Evolutionary conservation across 2,113 vertebrate genomes (phyloP).

Genomic region (Campylomormyrus tamandua): DNA sequence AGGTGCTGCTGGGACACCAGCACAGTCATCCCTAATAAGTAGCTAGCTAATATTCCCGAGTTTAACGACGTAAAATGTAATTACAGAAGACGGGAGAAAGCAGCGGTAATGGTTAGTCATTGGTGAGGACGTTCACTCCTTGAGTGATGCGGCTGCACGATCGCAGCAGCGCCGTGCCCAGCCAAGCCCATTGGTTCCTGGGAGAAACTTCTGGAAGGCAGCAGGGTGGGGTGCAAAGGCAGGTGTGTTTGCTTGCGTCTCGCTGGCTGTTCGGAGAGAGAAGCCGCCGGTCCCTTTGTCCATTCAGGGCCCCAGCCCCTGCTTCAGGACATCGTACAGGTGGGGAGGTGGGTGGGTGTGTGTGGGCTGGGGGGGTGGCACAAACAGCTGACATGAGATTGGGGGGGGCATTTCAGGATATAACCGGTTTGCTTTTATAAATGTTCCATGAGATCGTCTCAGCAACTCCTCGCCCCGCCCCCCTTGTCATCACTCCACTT

Average conservation of each 20-base stretch:
- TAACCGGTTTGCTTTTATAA: neutral
- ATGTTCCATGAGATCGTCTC: neutral
- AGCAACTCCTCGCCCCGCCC: no score
- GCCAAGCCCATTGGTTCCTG: neutral
- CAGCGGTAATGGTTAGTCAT: neutral
- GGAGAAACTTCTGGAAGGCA: neutral
- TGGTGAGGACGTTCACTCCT: neutral
- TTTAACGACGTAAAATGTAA: neutral
- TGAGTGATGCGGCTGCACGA: neutral
- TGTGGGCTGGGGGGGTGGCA: neutral
- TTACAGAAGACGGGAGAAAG: neutral
- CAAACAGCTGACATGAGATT: neutral
- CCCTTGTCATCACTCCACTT: neutral
- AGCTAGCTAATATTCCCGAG: neutral
- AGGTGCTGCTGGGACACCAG: neutral
- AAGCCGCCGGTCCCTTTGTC: neutral
- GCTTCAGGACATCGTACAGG: neutral
- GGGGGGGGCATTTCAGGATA: neutral
- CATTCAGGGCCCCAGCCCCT: neutral
- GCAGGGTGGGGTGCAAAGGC: neutral
- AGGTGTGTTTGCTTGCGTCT: neutral
- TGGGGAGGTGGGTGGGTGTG: neutral
- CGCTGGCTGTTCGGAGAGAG: neutral
- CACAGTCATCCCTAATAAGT: neutral
- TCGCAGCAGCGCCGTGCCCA: neutral